A percentile compares a stretch with the other conserved stretches of the same genome.
phyloP scores from a whole-genome alignment of 1,140 invertebrate species.

The Chelonus insularis region DNA sequence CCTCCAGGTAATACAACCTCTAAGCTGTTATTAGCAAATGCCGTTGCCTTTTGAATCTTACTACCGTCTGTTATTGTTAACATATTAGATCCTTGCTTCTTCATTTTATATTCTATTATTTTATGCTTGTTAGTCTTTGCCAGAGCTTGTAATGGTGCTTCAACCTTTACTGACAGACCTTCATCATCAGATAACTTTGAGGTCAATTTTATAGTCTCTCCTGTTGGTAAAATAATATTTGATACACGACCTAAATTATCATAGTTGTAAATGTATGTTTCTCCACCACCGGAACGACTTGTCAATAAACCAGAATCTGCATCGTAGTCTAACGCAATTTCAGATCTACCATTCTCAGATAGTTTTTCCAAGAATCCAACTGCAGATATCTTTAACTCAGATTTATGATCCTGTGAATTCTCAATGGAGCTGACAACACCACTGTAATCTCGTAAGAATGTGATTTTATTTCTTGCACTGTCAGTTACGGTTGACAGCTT shows the following conservation, averaged over 20 bases:
- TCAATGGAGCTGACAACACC: conserved; percentile 90
- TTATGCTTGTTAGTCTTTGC: conserved; percentile 53
- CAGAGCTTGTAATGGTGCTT: conserved; percentile 52
- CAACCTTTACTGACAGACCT: conserved; percentile 73
- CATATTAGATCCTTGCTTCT: conserved; percentile 63
- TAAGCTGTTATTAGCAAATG: conserved; percentile 80
- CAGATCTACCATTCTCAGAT: conserved; percentile 76
- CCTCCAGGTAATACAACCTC: conserved; percentile 70
- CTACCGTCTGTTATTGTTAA: conserved; percentile 63
- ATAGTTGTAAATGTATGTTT: conserved; percentile 88
- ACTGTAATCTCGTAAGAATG: conserved; percentile 88
- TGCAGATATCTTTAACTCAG: conserved; percentile 84
- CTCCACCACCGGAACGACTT: conserved; percentile 78
- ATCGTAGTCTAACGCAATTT: conserved; percentile 84
- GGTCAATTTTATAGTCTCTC: conserved; percentile 79
- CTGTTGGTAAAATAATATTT: conserved; percentile 84
- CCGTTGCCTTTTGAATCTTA: conserved; percentile 70
- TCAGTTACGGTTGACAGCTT: conserved; percentile 91
- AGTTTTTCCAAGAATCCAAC: conserved; percentile 83
- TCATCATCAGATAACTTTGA: conserved; percentile 75
- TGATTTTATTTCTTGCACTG: conserved; percentile 89
- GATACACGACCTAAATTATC: conserved; percentile 83
- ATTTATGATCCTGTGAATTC: conserved; percentile 91
- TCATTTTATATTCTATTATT: conserved; percentile 57
- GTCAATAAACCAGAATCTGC: conserved; percentile 78